Conservation (phyloP, 2,797 vertebrate genomes). For the Anisognathus igniventris region DNA sequence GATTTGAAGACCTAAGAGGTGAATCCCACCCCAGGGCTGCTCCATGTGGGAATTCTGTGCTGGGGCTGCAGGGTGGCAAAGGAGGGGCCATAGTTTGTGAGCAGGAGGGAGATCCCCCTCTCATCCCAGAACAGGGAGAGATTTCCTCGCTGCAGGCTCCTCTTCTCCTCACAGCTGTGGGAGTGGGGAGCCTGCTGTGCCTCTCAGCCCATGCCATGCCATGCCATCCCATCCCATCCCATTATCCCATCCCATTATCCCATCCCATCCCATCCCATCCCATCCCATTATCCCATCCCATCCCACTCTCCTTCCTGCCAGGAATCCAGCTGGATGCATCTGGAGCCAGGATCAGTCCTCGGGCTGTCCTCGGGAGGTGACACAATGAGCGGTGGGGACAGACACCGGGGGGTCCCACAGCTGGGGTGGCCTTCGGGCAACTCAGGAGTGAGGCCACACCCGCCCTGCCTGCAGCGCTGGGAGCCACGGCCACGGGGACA, state of each 20-base stretch:
- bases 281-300: no score
- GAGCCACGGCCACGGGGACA: no score
- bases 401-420: neutral
- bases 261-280: no score
- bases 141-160: accelerated
- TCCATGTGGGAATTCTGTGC: neutral
- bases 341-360: neutral
- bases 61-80: neutral
- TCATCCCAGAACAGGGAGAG: accelerated
- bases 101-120: neutral
- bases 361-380: neutral
- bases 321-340: accelerated
- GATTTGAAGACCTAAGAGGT: neutral
- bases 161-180: neutral
- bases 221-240: no score
- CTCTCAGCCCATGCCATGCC: neutral
- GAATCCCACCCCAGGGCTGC: neutral
- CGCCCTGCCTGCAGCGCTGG: neutral
- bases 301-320: neutral
- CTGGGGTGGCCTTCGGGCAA: neutral
- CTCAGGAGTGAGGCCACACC: neutral
- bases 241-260: no score
- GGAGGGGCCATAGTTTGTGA: neutral
- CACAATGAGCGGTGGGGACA: neutral
- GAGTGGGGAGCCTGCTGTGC: neutral